Evolutionary conservation across 1,140 invertebrate species (phyloP).

Genomic region (Thaumatotibia leucotreta): DNA sequence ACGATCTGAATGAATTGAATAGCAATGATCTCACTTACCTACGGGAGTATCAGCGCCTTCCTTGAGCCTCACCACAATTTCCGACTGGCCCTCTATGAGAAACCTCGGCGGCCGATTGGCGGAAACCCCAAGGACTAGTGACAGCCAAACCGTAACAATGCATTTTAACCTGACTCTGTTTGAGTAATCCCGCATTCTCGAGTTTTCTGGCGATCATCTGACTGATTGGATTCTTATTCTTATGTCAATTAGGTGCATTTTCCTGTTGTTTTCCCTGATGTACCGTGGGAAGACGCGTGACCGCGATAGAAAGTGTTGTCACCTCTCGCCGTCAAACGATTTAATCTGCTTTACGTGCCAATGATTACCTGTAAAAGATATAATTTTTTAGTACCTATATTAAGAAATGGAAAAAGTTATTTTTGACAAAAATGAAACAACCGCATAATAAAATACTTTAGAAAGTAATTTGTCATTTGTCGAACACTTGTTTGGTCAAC

Average conservation of each 20-base stretch:
- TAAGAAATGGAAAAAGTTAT: too few relatives aligned
- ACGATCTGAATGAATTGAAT: too few relatives aligned
- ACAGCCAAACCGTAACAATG: slow-evolving; percentile 18
- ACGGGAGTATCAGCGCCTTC: slow-evolving; percentile 91
- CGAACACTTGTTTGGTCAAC: too few relatives aligned
- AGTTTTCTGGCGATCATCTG: slow-evolving; percentile 51
- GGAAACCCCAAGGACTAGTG: slow-evolving; percentile 32
- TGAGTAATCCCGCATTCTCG: slow-evolving; percentile 38
- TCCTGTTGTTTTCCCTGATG: slow-evolving; percentile 57
- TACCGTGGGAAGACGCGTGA: slow-evolving; percentile 61
- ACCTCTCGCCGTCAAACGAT: slow-evolving; percentile 32
- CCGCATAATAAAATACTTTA: too few relatives aligned
- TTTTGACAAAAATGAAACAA: too few relatives aligned
- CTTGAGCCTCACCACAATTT: slow-evolving; percentile 92
- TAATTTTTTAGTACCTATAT: slow-evolving; percentile 35
- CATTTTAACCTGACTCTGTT: slow-evolving; percentile 57
- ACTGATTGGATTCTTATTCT: slow-evolving; percentile 47
- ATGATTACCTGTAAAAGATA: slow-evolving; percentile 50
- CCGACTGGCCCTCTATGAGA: slow-evolving; percentile 90
- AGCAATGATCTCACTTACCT: slow-evolving; percentile 80
- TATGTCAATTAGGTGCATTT: slow-evolving; percentile 59
- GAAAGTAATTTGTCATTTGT: too few relatives aligned
- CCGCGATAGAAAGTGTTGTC: slow-evolving; percentile 62
- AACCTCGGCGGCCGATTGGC: slow-evolving; percentile 89
- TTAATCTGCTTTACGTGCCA: slow-evolving; percentile 54